Conservation (phyloP, 2,113 vertebrate genomes). For the Albula glossodonta region DNA sequence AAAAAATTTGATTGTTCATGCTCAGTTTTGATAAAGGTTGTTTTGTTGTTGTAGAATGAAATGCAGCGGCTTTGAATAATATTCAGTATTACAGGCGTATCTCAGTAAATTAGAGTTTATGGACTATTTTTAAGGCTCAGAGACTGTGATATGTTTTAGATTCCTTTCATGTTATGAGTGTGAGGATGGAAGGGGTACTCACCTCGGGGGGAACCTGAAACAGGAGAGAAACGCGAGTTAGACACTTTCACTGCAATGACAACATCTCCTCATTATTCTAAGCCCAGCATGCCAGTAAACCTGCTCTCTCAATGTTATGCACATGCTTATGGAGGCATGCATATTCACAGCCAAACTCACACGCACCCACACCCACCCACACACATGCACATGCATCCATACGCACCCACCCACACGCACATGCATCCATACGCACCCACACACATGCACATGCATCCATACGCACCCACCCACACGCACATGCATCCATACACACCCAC, state of each 20-base stretch:
- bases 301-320: not conserved
- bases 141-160: not conserved
- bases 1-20: no score
- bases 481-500: not conserved
- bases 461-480: not conserved
- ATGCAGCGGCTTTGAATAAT: no score
- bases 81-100: no score
- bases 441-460: no score
- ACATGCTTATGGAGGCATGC: no score
- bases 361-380: not conserved
- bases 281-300: not conserved
- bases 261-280: not conserved
- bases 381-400: not conserved
- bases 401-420: no score
- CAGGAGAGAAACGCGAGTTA: not conserved
- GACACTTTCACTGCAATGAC: not conserved
- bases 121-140: no score
- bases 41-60: no score
- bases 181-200: constrained; percentile 25
- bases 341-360: not conserved
- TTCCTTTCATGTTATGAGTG: not conserved
- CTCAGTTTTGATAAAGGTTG: no score
- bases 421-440: no score
- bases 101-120: no score
- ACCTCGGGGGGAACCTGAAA: constrained; percentile 65